Evolutionary conservation across 2,797 vertebrate species (phyloP), one percentile per base, ranked within the genome.

Genomic region (Eremophila alpestris): DNA sequence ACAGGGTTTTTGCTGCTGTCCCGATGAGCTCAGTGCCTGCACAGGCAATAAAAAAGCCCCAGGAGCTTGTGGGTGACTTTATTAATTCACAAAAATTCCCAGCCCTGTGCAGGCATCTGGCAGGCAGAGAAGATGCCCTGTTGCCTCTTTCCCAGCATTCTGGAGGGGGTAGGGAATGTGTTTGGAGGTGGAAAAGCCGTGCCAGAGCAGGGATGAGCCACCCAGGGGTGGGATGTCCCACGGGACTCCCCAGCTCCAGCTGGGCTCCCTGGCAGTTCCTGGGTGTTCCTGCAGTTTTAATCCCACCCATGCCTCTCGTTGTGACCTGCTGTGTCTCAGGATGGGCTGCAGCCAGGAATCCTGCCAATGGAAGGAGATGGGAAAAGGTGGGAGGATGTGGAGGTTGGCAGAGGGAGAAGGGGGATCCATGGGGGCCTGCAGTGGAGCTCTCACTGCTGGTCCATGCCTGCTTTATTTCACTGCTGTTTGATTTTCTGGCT

Each of bases 261-360:
- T 1, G 8, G 64, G 26, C 40, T 68, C 11, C 1, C 38, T 17
- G 22, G 15, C 6, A 1, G 36, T n/a, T n/a, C n/a, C n/a, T 21
- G 36, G 27, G 4, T 11, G 2, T 24, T 46, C 59, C 10, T 23
- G 46, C 19, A 46, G 40, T 2, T 3, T 4, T 20, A 68, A 51
- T 18, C 11, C 3, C 51, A 29, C 4, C 62, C 41, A 8, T 1
- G 4, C 16, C 81, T 5, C 3, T 7, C 4, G 2, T 2, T 7
- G 30, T 7, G 11, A 16, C 1, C 3, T 54, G 74, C 5, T 0
- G 5, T 21, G 55, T 18, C 56, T 49, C 48, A 34, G 9, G 6
- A 26, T 0, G 17, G 41, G 51, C 5, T 12, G 41, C 46, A 7
- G 4, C 8, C 20, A 27, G 43, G 11, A 29, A 34, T 13, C n/a